Evolutionary conservation across 2,797 vertebrate genomes (phyloP).

Genomic region (Lepilemur septentrionalis): DNA sequence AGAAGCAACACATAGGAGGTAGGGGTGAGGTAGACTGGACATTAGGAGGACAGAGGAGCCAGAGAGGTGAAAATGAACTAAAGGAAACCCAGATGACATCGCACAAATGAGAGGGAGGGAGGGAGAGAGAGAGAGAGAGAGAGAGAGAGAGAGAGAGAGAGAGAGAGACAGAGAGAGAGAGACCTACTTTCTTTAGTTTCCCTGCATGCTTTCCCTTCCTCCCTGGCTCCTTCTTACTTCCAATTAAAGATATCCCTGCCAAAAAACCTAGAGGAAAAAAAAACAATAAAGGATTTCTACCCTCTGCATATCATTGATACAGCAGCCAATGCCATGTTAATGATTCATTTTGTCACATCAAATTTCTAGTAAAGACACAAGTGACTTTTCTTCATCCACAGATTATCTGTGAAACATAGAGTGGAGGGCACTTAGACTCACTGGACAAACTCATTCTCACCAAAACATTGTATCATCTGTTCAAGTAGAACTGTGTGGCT

Average conservation of each 20-base stretch:
- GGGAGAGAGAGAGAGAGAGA: too few relatives aligned
- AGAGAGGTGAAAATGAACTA: neutral
- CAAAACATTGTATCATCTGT: constrained; percentile 40
- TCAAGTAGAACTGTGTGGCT: neutral
- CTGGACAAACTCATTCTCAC: neutral
- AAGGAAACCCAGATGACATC: neutral
- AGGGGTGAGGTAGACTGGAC: neutral
- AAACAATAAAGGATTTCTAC: constrained; percentile 19
- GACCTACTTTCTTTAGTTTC: neutral
- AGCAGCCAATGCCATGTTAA: neutral
- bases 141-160: neutral
- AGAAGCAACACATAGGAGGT: neutral
- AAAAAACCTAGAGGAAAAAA: neutral
- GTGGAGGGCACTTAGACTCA: neutral
- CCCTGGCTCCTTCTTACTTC: neutral
- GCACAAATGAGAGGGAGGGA: neutral
- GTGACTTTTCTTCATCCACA: constrained; percentile 22
- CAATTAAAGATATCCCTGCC: neutral
- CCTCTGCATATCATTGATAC: neutral
- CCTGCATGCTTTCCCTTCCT: neutral
- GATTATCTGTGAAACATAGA: constrained; percentile 40
- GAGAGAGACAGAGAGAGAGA: neutral
- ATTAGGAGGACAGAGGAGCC: neutral
- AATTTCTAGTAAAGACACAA: neutral
- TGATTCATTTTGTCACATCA: constrained; percentile 24